Evolutionary conservation across 2,113 vertebrate genomes (phyloP), one percentile per base, ranked within the genome.

Genomic region (Morone chrysops): DNA sequence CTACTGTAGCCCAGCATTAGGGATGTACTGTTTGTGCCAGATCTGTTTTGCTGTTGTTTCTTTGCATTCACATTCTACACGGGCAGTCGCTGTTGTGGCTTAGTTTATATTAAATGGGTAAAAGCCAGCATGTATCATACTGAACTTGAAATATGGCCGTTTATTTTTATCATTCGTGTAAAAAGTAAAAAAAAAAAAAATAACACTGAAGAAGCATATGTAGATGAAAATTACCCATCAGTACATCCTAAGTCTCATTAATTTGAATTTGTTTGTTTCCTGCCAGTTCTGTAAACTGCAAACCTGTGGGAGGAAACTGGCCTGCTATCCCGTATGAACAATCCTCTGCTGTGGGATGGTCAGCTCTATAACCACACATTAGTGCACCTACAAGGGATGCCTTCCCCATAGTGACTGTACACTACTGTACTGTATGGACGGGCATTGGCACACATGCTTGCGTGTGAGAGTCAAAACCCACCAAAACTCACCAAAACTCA

Each of bases 1-100:
- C 63, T 43, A 13, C 38, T 60, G 66, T 14, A 48, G 48, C 41
- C 45, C 43, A n/a, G 69, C 66, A 68, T 71, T 72, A 48, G 62
- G n/a, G 18, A 80, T 77, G 31, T 11, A 13, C 6, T 82, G 78
- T 89, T 91, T 88, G 48, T 90, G 51, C 22, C 66, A 31, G 36
- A 83, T 78, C 59, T 76, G 50, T 71, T 83, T 66, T 59, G 62
- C 14, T 38, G 10, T 45, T 62, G 17, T 68, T 40, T 50, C 80
- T 38, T 61, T 6, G 47, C 70, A 8, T 25, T 17, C 22, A 56
- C 41, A 47, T 20, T 43, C 70, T 63, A 45, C 12, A 16, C 14
- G 17, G 20, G 9, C n/a, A 53, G 11, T 10, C n/a, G 41, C 14
- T n/a, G 1, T 3, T 14, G 5, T 53, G 13, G 20, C 5, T 63